phyloP scores from a whole-genome alignment of 2,113 vertebrate genomes.

The Odontesthes bonariensis region DNA sequence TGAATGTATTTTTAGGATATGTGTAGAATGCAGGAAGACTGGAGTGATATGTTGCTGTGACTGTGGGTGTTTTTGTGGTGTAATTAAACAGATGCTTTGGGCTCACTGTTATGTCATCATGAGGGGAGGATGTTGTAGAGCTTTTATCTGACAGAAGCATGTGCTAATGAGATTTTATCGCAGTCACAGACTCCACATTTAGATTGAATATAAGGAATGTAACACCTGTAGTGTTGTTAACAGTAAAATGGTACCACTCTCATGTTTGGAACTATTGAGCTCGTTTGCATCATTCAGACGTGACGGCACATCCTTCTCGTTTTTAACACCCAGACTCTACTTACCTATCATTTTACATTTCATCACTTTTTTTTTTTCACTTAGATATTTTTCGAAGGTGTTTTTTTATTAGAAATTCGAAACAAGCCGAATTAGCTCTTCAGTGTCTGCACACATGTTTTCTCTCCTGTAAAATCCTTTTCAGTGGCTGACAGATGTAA shows the following conservation, averaged over 20 bases:
- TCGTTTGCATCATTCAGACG: slow-evolving; percentile 14
- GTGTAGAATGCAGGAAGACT: not conserved
- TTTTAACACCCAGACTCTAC: not conserved
- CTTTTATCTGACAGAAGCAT: slow-evolving; percentile 5
- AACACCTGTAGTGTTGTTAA: slow-evolving; percentile 18
- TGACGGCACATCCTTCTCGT: not conserved
- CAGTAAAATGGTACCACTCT: slow-evolving; percentile 4
- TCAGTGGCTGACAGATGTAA: not conserved
- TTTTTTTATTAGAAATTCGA: not conserved
- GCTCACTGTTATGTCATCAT: not conserved
- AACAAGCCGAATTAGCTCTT: not conserved
- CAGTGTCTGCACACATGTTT: not conserved
- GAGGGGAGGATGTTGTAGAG: not conserved
- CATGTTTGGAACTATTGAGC: not conserved
- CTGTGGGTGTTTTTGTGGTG: not conserved
- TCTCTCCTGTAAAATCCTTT: not conserved
- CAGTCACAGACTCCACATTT: slow-evolving; percentile 37
- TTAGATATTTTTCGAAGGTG: not conserved
- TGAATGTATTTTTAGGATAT: not conserved
- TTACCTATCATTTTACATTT: not conserved
- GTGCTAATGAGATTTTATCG: slow-evolving; percentile 45
- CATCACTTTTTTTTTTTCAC: not conserved
- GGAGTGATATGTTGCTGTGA: not conserved
- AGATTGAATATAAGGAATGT: slow-evolving; percentile 51
- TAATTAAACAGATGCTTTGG: slow-evolving; percentile 11